Evolutionary conservation across 2,797 vertebrate species (phyloP).

Genomic region (Rhynchonycteris naso): DNA sequence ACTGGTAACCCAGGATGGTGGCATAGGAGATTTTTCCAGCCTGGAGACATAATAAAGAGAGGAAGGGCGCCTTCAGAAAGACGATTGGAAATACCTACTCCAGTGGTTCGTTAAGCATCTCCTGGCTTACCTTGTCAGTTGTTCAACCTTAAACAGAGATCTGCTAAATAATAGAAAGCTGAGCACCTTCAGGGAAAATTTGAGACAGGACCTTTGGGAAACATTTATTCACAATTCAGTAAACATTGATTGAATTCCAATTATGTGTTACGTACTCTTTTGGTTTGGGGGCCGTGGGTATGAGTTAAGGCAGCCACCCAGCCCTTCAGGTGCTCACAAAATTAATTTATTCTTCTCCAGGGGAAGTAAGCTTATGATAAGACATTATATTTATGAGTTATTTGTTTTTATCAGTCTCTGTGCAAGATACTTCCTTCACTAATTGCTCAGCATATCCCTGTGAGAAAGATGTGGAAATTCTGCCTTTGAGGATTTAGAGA

Average conservation of each 20-base stretch:
- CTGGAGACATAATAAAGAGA: background rate
- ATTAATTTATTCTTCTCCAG: background rate
- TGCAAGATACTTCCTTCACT: background rate
- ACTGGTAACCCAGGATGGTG: background rate
- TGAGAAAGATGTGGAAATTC: background rate
- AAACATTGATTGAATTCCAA: fast-evolving
- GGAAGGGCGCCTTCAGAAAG: background rate
- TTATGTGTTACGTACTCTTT: background rate
- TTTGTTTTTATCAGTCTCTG: background rate
- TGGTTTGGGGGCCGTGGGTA: background rate
- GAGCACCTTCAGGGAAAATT: background rate
- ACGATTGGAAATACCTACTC: background rate
- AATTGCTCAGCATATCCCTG: background rate
- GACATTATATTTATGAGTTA: background rate
- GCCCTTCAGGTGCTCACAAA: background rate
- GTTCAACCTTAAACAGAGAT: background rate
- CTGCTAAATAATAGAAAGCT: background rate
- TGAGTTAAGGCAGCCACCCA: background rate
- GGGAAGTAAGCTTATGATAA: background rate
- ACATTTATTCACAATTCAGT: background rate
- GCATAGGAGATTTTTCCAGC: background rate
- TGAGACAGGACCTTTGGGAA: background rate
- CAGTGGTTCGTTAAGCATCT: background rate
- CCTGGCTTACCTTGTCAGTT: background rate
- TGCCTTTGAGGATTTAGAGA: background rate